Conservation (phyloP, 2,113 vertebrate species). For the Forbesichthys agassizii region DNA sequence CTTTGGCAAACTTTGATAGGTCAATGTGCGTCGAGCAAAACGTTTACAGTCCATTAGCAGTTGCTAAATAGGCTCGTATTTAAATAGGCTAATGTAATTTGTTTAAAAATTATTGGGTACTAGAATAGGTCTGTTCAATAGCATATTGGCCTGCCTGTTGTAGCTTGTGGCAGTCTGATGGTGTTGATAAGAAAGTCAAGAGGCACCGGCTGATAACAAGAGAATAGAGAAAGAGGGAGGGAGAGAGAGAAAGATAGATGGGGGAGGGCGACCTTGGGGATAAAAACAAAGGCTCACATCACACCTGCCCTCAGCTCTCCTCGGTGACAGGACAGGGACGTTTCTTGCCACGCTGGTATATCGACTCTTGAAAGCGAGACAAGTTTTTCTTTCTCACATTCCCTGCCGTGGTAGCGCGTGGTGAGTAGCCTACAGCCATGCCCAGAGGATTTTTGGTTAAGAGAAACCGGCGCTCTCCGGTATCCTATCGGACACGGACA, state of each 20-base stretch:
- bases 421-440: conserved; percentile 69
- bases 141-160: too few species aligned
- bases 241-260: conserved; percentile 4
- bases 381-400: conserved; percentile 33
- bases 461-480: conserved; percentile 78
- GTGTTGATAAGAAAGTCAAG: background rate
- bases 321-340: background rate
- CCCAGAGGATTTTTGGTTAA: conserved; percentile 94
- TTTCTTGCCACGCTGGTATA: conserved; percentile 12
- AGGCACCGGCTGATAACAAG: background rate
- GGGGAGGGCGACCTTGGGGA: conserved; percentile 34
- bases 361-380: conserved; percentile 56
- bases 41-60: too few species aligned
- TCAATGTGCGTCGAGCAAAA: too few species aligned
- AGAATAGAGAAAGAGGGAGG: background rate
- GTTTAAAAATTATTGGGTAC: too few species aligned
- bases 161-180: background rate
- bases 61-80: too few species aligned
- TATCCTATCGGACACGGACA: conserved; percentile 78
- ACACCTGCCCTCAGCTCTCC: conserved; percentile 19
- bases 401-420: conserved; percentile 28
- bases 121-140: too few species aligned
- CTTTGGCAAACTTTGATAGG: too few species aligned
- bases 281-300: conserved; percentile 47
- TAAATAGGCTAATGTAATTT: too few species aligned